Evolutionary conservation across 1,140 invertebrate species (phyloP), one percentile per base, ranked within the genome.

Genomic region (Leptoteleia sp.): DNA sequence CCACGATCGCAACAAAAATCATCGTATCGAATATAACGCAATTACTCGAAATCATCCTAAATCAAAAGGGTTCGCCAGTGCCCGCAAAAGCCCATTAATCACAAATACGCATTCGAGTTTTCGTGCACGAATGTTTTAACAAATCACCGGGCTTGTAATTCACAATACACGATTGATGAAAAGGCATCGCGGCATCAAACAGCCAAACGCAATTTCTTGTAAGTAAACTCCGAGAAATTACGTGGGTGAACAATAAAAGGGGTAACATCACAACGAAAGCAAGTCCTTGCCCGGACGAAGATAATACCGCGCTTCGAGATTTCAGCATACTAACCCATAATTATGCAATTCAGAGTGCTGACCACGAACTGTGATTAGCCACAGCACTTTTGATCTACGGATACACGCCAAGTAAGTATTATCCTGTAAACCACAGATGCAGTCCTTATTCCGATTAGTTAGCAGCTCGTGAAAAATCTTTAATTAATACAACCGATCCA

Each of bases 281-380:
- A 67, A 75, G 71, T 67, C 71, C 71, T 67, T 75, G 71, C 42
- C 37, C 37, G 29, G 48, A 8, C 45, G 43, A 52, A 76, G 62
- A 71, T 77, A 64, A 70, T 70, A 70, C 16, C 29, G 75, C 42
- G 25, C 57, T 64, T 35, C 11, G 33, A 54, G 61, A 71, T 65
- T 64, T 65, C 52, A 61, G 45, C 52, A 67, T 37, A 54, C 67
- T 48, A 71, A 71, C 75, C 75, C 54, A 52, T 67, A 67, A 78
- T 78, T 72, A 78, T 71, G 75, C 67, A 78, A 78, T 71, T 78
- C 54, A 72, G 75, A 70, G 50, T 65, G 59, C 75, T 65, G 59
- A 50, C 75, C 57, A 59, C 33, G 67, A 47, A 67, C 75, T 78
- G 75, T 71, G 75, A 78, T 78, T 78, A 78, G 61, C 50, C 54